phyloP scores from a whole-genome alignment of 2,888 invertebrate species.

The Sycophila texana region DNA sequence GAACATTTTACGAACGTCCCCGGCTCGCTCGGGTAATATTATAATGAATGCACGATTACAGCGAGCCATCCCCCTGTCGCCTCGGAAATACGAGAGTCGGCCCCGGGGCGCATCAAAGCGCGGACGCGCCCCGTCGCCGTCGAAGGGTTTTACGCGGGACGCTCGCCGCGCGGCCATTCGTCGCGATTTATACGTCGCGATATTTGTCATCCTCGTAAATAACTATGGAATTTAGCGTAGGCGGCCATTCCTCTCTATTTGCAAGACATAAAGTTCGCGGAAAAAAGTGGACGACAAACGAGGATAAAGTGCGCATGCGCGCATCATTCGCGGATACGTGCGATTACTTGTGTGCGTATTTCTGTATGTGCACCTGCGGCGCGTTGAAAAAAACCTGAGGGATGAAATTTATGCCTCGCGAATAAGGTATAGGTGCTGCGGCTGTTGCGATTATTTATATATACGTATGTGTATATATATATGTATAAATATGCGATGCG shows the following conservation, averaged over 20 bases:
- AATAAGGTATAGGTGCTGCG: not conserved
- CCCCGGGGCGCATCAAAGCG: not conserved
- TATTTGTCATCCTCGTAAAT: constrained; percentile 52
- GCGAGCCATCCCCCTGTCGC: too few relatives aligned
- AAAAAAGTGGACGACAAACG: not conserved
- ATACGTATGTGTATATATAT: constrained; percentile 26
- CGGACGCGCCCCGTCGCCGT: not conserved
- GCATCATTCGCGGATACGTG: too few relatives aligned
- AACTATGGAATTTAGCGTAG: constrained; percentile 43
- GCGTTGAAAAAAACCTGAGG: constrained; percentile 23
- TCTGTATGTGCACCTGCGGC: not conserved
- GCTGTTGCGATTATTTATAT: constrained; percentile 49
- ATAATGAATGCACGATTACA: too few relatives aligned
- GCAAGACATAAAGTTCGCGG: constrained; percentile 41
- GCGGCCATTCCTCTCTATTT: constrained; percentile 55
- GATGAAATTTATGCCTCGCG: constrained; percentile 34
- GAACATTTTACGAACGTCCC: too few relatives aligned
- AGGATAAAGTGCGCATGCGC: too few relatives aligned
- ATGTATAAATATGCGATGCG: not conserved
- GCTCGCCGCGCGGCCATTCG: constrained; percentile 26
- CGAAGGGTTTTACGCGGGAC: not conserved
- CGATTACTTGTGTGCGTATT: too few relatives aligned
- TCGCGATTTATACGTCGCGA: constrained; percentile 51
- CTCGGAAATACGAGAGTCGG: too few relatives aligned
- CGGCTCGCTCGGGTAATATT: too few relatives aligned